phyloP scores from a whole-genome alignment of 2,888 invertebrate species.

The Meandrusa payeni region DNA sequence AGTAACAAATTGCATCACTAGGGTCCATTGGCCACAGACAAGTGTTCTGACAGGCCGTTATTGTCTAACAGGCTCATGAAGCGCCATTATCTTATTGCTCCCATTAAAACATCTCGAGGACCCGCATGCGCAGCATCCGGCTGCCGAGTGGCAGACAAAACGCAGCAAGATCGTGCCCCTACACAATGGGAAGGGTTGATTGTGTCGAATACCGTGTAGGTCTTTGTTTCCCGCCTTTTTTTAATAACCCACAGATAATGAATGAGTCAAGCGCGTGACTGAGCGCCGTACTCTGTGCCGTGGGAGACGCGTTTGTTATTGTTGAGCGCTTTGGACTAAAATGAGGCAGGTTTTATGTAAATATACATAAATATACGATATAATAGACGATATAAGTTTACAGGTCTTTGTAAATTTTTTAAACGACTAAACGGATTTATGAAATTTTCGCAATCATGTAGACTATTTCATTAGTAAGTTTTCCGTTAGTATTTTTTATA shows the following conservation, averaged over 20 bases:
- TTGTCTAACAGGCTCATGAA: slow-evolving; percentile 52
- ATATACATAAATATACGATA: no score
- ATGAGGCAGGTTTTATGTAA: no score
- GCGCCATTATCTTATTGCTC: slow-evolving; percentile 70
- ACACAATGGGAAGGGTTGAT: slow-evolving; percentile 58
- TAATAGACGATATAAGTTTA: no score
- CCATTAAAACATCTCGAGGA: slow-evolving; percentile 52
- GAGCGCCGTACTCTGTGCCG: slow-evolving; percentile 8
- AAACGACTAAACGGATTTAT: no score
- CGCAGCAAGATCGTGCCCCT: slow-evolving; percentile 54
- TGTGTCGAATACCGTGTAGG: slow-evolving; percentile 41
- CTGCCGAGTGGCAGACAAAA: slow-evolving; percentile 46
- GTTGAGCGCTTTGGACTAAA: background rate
- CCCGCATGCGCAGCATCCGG: slow-evolving; percentile 71
- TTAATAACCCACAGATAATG: slow-evolving; percentile 25
- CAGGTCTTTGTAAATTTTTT: no score
- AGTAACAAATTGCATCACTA: slow-evolving; percentile 19
- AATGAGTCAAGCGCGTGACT: slow-evolving; percentile 17
- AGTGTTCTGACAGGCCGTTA: slow-evolving; percentile 50
- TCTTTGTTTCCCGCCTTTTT: slow-evolving; percentile 54
- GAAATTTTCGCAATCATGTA: no score
- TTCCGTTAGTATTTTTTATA: no score
- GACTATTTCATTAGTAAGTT: no score
- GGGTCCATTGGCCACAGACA: slow-evolving; percentile 36
- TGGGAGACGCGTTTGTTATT: slow-evolving; percentile 16